These are phyloP conservation scores for Zapus hudsonius DNA, from an alignment of 2,113 vertebrate species.

Conservation along the genomic window DNA sequence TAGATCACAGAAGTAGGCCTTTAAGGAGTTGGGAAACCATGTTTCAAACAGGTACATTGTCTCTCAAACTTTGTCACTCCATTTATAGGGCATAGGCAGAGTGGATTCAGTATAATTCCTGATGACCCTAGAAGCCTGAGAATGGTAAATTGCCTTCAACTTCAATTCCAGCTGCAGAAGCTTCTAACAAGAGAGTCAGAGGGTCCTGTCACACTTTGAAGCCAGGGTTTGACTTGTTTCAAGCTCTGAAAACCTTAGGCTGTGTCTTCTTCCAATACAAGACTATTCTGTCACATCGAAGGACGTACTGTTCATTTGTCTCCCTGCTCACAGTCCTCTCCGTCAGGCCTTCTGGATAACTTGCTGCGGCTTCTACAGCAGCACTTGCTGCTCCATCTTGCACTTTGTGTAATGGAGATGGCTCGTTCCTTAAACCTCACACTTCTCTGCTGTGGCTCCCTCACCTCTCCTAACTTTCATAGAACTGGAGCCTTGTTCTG, in stretches of 20 bases:
- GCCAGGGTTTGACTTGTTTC: background rate
- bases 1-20: background rate
- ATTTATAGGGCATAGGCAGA: background rate
- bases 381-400: background rate
- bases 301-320: no score
- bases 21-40: background rate
- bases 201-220: background rate
- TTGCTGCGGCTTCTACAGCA: background rate
- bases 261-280: no score
- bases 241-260: background rate
- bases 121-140: background rate
- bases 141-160: background rate
- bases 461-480: background rate
- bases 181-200: background rate
- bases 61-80: no score
- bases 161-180: background rate
- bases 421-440: background rate
- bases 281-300: no score
- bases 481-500: background rate
- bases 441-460: background rate
- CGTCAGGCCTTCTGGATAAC: background rate
- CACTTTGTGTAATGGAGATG: background rate
- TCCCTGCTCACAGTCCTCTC: no score
- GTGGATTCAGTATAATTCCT: background rate
- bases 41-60: background rate